phyloP scores from a whole-genome alignment of 2,113 vertebrate genomes.

The Scolopax mira region DNA sequence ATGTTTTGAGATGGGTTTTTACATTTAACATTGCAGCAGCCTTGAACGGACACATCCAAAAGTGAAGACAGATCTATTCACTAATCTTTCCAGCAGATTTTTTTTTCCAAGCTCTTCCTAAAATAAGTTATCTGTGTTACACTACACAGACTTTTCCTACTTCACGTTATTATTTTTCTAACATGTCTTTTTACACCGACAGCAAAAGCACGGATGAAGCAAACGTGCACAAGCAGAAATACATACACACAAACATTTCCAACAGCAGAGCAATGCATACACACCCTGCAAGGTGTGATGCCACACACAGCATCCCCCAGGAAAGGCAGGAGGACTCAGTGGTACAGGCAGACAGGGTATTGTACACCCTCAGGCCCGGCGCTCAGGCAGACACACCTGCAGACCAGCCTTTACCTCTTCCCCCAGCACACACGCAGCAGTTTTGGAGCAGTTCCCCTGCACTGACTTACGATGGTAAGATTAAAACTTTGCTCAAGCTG shows the following conservation, averaged over 20 bases:
- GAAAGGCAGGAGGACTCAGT: not conserved
- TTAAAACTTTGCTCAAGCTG: not conserved
- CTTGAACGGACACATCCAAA: not conserved
- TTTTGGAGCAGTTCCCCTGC: not conserved
- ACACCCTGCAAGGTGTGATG: not conserved
- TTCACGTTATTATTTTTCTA: not conserved
- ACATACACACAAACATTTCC: not conserved
- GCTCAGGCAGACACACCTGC: not conserved
- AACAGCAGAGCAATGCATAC: not conserved
- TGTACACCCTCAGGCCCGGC: not conserved
- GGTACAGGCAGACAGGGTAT: not conserved
- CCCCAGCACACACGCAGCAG: not conserved
- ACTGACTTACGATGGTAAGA: not conserved
- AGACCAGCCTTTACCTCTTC: not conserved
- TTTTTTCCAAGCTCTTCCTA: not conserved
- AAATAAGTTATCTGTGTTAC: not conserved
- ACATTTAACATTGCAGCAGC: not conserved
- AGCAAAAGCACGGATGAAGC: not conserved
- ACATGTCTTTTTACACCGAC: not conserved
- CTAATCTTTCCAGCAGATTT: not conserved
- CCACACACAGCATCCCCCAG: not conserved
- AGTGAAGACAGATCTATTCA: not conserved
- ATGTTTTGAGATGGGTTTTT: slow-evolving; percentile 26
- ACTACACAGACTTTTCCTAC: not conserved
- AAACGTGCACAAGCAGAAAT: not conserved